Evolutionary conservation across 2,113 vertebrate genomes (phyloP).

Genomic region (Lonchura striata): DNA sequence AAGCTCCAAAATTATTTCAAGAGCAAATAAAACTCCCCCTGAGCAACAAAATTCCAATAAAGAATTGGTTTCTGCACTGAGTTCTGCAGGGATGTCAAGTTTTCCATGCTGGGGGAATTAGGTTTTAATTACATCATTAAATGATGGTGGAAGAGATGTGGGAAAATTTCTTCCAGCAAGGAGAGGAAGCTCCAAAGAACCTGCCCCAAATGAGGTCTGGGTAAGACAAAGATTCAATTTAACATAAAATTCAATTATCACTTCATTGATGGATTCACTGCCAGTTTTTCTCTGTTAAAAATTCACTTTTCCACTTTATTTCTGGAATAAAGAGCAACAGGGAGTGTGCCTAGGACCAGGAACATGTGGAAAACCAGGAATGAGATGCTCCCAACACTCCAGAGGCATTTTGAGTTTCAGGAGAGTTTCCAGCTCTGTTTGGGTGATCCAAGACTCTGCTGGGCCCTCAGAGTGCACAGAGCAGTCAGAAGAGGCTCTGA

Average conservation of each 20-base stretch:
- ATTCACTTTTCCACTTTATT: neutral
- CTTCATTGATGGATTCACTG: neutral
- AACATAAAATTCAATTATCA: neutral
- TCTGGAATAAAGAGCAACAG: neutral
- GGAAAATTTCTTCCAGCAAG: neutral
- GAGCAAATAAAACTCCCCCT: neutral
- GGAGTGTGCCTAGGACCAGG: fast-evolving
- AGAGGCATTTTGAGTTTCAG: neutral
- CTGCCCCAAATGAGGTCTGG: neutral
- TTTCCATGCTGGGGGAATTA: neutral
- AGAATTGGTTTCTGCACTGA: neutral
- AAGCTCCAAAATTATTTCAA: neutral
- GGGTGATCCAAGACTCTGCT: neutral
- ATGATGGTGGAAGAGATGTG: neutral
- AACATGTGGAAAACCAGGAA: fast-evolving
- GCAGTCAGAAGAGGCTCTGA: neutral
- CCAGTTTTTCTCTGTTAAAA: neutral
- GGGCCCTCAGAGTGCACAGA: neutral
- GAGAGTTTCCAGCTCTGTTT: fast-evolving
- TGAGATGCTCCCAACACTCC: neutral
- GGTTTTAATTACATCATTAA: neutral
- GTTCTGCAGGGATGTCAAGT: neutral
- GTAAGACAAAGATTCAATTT: neutral
- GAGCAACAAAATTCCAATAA: neutral
- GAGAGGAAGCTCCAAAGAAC: neutral